phyloP scores from a whole-genome alignment of 2,113 vertebrate species.

The Sclerurus mexicanus region DNA sequence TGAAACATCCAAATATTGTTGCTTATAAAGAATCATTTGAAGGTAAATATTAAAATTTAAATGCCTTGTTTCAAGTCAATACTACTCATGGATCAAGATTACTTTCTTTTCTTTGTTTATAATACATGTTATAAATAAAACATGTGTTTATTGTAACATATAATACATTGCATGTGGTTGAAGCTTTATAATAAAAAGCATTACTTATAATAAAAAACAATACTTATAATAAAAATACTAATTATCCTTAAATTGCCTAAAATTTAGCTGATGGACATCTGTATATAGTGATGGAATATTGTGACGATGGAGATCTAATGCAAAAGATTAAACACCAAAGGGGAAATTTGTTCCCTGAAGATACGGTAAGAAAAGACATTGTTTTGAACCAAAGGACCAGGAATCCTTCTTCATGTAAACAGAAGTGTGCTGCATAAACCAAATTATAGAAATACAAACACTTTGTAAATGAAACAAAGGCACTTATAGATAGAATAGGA shows the following conservation, averaged over 20 bases:
- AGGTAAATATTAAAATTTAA: slow-evolving; percentile 69
- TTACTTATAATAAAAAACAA: background rate
- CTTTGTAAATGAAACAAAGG: background rate
- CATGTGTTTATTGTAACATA: background rate
- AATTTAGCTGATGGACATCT: slow-evolving; percentile 81
- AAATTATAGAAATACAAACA: background rate
- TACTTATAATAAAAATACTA: background rate
- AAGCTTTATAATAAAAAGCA: background rate
- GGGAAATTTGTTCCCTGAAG: slow-evolving; percentile 78
- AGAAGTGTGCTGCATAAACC: background rate
- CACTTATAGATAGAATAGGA: background rate
- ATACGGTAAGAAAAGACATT: slow-evolving; percentile 73
- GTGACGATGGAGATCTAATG: slow-evolving; percentile 88
- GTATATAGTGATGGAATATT: slow-evolving; percentile 93
- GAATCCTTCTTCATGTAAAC: background rate
- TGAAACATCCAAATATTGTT: slow-evolving; percentile 91
- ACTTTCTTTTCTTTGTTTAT: background rate
- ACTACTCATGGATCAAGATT: background rate
- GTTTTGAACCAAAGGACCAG: background rate
- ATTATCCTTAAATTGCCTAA: slow-evolving; percentile 19
- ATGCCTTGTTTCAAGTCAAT: background rate
- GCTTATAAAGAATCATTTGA: slow-evolving; percentile 89
- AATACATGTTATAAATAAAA: background rate
- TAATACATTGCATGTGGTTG: accelerated
- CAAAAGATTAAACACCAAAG: slow-evolving; percentile 85